Percentiles rank a stretch among this genome's conserved stretches.
phyloP scores from a whole-genome alignment of 2,888 invertebrate species.

The Catocala nupta region DNA sequence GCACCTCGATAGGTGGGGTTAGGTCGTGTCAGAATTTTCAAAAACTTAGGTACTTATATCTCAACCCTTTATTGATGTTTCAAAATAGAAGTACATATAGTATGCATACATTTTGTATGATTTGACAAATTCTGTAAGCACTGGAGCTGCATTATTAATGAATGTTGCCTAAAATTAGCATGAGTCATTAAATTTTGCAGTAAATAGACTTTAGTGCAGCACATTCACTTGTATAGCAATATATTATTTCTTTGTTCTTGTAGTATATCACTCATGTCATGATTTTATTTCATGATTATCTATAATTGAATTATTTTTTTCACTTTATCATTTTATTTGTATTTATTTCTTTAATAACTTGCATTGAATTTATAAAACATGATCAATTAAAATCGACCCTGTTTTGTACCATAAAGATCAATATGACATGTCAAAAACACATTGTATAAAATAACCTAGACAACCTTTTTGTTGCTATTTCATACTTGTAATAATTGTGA shows the following conservation, averaged over 20 bases:
- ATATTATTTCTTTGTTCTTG: constrained; percentile 13
- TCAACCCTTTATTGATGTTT: too few species aligned
- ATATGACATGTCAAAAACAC: constrained; percentile 7
- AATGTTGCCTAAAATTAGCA: constrained; percentile 12
- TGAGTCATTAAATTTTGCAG: constrained; percentile 24
- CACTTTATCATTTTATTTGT: too few species aligned
- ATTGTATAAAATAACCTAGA: constrained; percentile 7
- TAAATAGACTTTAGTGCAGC: constrained; percentile 18
- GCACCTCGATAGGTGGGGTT: constrained; percentile 78
- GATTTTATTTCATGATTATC: too few species aligned
- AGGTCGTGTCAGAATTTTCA: constrained; percentile 54
- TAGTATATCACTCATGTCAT: not conserved
- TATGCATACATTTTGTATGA: too few species aligned
- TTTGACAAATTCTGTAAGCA: too few species aligned
- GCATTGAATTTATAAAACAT: too few species aligned
- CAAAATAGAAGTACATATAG: too few species aligned
- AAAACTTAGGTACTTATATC: constrained; percentile 27
- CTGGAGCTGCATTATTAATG: constrained; percentile 15
- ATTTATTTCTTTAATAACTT: too few species aligned
- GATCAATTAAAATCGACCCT: too few species aligned
- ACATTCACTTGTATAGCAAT: not conserved
- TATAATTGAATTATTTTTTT: too few species aligned
- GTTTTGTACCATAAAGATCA: not conserved
- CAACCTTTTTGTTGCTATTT: not conserved
- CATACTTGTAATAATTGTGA: not conserved